Percentiles rank a stretch among this genome's conserved stretches.
These are phyloP conservation scores for Drosophila percnosoma DNA, from an alignment of 2,888 invertebrate genomes.

Conservation along the genomic window DNA sequence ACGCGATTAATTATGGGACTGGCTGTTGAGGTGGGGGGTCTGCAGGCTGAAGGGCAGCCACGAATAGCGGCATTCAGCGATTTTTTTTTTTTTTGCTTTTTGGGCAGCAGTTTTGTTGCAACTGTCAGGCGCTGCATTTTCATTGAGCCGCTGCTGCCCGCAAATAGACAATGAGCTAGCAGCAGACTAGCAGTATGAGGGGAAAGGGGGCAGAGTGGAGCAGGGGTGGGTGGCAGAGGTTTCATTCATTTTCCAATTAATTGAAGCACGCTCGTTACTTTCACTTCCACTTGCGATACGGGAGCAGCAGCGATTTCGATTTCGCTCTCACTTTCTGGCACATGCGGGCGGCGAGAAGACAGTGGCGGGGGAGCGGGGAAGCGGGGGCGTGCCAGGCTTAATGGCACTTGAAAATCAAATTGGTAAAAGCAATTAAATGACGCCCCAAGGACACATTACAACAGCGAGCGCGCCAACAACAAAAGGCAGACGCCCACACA, in stretches of 20 bases:
- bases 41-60: conserved; percentile 1
- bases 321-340: conserved; percentile 72
- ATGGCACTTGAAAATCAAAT: conserved; percentile 84
- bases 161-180: conserved; percentile 73
- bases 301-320: conserved; percentile 30
- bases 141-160: conserved; percentile 62
- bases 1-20: conserved; percentile 83
- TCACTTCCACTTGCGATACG: conserved; percentile 62
- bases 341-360: conserved; percentile 48
- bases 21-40: neutral
- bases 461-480: conserved; percentile 56
- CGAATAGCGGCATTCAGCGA: conserved; percentile 36
- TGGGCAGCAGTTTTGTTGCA: conserved; percentile 43
- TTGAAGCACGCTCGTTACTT: conserved; percentile 81
- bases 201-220: neutral
- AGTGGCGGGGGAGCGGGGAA: neutral
- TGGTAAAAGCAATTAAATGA: conserved; percentile 85
- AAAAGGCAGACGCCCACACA: conserved; percentile 35
- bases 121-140: conserved; percentile 74
- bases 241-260: conserved; percentile 82
- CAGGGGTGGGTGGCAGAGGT: conserved; percentile 7
- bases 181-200: neutral
- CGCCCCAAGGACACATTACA: conserved; percentile 85
- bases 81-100: neutral
- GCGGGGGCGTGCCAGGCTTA: conserved; percentile 77